A percentile compares a stretch with the other conserved stretches of the same genome.
These are phyloP conservation scores for Ailuropoda melanoleuca DNA, from an alignment of 2,113 vertebrate species.

Conservation along the genomic window DNA sequence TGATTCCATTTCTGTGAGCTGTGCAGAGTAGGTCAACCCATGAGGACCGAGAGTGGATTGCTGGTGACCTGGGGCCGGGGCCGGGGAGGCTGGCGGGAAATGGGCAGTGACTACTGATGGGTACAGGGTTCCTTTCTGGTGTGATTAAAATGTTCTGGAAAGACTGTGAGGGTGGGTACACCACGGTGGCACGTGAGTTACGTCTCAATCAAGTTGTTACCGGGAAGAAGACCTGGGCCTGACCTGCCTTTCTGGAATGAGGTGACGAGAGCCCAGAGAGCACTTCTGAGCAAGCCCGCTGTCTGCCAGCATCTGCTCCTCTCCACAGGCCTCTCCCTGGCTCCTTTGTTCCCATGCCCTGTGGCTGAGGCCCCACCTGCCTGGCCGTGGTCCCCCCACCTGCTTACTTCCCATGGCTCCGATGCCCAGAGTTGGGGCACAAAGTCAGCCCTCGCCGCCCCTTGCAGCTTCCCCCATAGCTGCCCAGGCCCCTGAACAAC, in stretches of 20 bases:
- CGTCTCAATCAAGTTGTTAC: not conserved
- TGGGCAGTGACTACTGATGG: not conserved
- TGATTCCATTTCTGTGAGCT: not conserved
- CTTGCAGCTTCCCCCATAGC: not conserved
- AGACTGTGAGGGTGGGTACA: not conserved
- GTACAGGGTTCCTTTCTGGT: not conserved
- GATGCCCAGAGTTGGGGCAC: not conserved
- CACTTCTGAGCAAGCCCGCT: rapidly evolving
- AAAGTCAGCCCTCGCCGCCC: not conserved
- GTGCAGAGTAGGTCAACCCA: not conserved
- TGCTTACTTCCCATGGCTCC: not conserved
- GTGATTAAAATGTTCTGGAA: not conserved
- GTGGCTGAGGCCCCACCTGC: not conserved
- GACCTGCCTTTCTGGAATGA: not conserved
- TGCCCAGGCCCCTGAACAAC: not conserved
- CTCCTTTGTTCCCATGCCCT: rapidly evolving
- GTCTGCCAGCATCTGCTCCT: not conserved
- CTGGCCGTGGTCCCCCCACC: not conserved
- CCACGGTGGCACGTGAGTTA: not conserved
- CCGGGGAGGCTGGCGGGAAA: too few relatives aligned
- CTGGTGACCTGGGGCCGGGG: not conserved
- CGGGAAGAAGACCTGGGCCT: too few relatives aligned
- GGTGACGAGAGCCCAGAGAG: too few relatives aligned
- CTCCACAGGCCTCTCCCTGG: too few relatives aligned
- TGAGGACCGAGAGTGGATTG: too few relatives aligned